Percentiles rank a stretch among this genome's conserved stretches.
Conservation (phyloP, 2,113 vertebrate species). For the Struthidea cinerea region DNA sequence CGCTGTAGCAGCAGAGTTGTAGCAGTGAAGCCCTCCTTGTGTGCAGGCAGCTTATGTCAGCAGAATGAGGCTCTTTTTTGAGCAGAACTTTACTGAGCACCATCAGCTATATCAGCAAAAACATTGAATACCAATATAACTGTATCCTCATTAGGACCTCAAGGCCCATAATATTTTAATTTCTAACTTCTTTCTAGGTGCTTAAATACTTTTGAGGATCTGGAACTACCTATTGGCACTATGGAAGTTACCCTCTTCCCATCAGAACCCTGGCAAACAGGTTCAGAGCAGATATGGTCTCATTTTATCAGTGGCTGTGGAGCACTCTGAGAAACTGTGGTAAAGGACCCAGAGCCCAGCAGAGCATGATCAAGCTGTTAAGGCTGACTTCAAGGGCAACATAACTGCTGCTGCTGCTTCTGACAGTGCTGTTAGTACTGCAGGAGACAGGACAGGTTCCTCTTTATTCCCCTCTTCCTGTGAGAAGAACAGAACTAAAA, state of each 20-base stretch:
- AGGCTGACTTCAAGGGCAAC: not conserved
- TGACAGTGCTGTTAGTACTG: not conserved
- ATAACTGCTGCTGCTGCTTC: not conserved
- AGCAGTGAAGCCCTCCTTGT: conserved; percentile 29
- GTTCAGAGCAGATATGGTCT: not conserved
- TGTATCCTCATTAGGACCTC: not conserved
- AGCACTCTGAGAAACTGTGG: not conserved
- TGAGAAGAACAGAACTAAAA: not conserved
- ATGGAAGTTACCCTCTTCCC: not conserved
- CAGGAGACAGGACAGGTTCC: not conserved
- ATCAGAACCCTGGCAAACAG: not conserved
- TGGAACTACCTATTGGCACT: not conserved
- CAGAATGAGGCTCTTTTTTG: conserved; percentile 42
- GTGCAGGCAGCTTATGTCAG: conserved; percentile 47
- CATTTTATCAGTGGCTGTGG: not conserved
- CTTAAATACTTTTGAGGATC: not conserved
- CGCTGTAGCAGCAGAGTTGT: conserved; percentile 46
- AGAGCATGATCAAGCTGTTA: not conserved
- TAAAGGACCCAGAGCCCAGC: not conserved
- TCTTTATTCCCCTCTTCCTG: not conserved
- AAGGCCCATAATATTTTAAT: not conserved
- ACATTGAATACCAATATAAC: conserved; percentile 6
- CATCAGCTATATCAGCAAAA: conserved; percentile 40
- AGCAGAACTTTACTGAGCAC: conserved; percentile 39
- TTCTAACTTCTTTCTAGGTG: not conserved